These are phyloP conservation scores for Mungos mungo DNA, from an alignment of 2,113 vertebrate genomes.

Conservation along the genomic window DNA sequence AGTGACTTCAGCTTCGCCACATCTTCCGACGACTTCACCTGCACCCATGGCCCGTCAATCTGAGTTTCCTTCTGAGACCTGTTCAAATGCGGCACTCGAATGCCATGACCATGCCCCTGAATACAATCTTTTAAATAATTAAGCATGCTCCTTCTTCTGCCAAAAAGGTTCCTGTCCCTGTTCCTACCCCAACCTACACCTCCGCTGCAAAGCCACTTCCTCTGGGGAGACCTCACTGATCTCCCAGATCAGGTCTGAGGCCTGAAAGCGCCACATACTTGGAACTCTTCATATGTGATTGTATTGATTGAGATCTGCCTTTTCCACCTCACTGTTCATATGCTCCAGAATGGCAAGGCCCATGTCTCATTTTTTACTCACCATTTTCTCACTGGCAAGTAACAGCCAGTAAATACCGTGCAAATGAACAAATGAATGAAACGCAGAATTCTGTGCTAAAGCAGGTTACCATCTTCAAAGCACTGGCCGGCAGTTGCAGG, in stretches of 20 bases:
- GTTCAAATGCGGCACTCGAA: not conserved
- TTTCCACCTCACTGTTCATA: not conserved
- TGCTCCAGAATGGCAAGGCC: not conserved
- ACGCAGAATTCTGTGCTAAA: not conserved
- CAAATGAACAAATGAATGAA: not conserved
- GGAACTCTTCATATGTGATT: not conserved
- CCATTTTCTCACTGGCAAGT: not conserved
- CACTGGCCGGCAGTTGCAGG: not conserved
- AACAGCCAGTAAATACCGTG: not conserved
- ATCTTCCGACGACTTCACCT: not conserved
- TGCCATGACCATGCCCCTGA: rapidly evolving
- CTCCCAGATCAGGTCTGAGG: not conserved
- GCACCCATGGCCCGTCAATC: not conserved
- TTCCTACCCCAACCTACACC: not conserved
- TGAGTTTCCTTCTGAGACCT: not conserved
- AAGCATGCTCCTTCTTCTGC: not conserved
- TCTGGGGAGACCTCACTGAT: not conserved
- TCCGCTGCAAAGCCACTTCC: not conserved
- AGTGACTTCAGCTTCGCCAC: not conserved
- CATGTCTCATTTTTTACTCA: not conserved
- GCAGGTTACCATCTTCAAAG: not conserved
- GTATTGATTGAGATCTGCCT: not conserved
- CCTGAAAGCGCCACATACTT: rapidly evolving
- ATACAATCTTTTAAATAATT: not conserved
- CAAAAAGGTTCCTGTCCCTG: not conserved